A percentile compares a stretch with the other conserved stretches of the same genome.
These are phyloP conservation scores for Lampris megalopsis DNA, from an alignment of 2,113 vertebrate genomes.

Conservation along the genomic window DNA sequence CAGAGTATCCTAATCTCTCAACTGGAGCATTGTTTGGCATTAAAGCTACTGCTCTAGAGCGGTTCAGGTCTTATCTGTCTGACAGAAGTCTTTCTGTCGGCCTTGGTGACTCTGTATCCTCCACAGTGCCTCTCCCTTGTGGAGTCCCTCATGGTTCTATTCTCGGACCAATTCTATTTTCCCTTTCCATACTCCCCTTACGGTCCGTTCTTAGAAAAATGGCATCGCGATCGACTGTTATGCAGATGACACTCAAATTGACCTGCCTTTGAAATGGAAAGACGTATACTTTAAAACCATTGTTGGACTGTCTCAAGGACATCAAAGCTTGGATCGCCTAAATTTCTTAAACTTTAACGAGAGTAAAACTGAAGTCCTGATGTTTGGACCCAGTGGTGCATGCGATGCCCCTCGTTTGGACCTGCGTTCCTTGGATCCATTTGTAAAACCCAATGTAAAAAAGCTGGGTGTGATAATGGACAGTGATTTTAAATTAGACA, in stretches of 20 bases:
- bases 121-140: too few species aligned
- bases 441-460: background rate
- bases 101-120: too few species aligned
- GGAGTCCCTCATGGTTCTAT: too few species aligned
- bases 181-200: too few species aligned
- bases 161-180: too few species aligned
- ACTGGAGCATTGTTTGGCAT: too few species aligned
- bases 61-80: too few species aligned
- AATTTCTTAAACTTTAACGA: background rate
- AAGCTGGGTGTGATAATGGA: conserved; percentile 6
- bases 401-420: background rate
- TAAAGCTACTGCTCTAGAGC: too few species aligned
- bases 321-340: background rate
- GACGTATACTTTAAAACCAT: background rate
- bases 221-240: background rate
- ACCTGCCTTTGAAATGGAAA: background rate
- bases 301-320: too few species aligned
- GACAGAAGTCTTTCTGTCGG: too few species aligned
- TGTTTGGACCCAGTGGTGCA: background rate
- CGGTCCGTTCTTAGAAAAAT: too few species aligned
- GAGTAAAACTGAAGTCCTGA: background rate
- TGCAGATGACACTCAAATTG: conserved; percentile 4
- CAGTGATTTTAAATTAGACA: background rate
- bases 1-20: too few species aligned
- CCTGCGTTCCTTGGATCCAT: background rate